phyloP scores from a whole-genome alignment of 2,888 invertebrate genomes.

The Nebria salina region DNA sequence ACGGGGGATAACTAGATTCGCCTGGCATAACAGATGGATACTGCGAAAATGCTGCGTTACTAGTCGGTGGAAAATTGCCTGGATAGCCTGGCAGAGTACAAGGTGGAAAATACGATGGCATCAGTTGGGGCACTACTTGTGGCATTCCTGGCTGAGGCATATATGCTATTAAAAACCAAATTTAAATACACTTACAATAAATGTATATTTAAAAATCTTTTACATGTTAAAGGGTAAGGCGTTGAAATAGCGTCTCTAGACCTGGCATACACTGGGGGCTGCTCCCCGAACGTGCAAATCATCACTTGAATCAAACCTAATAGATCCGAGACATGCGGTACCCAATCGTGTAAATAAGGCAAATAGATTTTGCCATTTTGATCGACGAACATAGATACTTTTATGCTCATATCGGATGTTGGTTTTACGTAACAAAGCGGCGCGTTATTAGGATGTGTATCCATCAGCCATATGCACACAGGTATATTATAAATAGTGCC shows the following conservation, averaged over 20 bases:
- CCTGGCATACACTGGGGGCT: slow-evolving; percentile 92
- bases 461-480: slow-evolving; percentile 94
- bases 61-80: slow-evolving; percentile 56
- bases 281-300: slow-evolving; percentile 91
- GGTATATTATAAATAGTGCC: slow-evolving; percentile 93
- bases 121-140: slow-evolving; percentile 53
- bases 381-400: slow-evolving; percentile 93
- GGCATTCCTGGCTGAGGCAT: slow-evolving; percentile 61
- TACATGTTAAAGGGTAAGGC: slow-evolving; percentile 68
- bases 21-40: slow-evolving; percentile 59
- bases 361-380: slow-evolving; percentile 95
- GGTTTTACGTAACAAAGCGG: slow-evolving; percentile 96
- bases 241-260: slow-evolving; percentile 65
- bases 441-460: slow-evolving; percentile 96
- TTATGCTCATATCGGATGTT: slow-evolving; percentile 94
- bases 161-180: slow-evolving; percentile 56
- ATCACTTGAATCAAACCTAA: slow-evolving; percentile 89
- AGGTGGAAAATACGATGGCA: slow-evolving; percentile 52
- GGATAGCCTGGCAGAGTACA: slow-evolving; percentile 52
- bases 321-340: slow-evolving; percentile 83
- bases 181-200: neutral
- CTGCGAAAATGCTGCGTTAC: slow-evolving; percentile 55
- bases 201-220: no score
- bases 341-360: slow-evolving; percentile 97
- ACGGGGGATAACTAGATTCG: slow-evolving; percentile 63